Conservation (phyloP, 2,797 vertebrate species). For the Mus caroli region DNA sequence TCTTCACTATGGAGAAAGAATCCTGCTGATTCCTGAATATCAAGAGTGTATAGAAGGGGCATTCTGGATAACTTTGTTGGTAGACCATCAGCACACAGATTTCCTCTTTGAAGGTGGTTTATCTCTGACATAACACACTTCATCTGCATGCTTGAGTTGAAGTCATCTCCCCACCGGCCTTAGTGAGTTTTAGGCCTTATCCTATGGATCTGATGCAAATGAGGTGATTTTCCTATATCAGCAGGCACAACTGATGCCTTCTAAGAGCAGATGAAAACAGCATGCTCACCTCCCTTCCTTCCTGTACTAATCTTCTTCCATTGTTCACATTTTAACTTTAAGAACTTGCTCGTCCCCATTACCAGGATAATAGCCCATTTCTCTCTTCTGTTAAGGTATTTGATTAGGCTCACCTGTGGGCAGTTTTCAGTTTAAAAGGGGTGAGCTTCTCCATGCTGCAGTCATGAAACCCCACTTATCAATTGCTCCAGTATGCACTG, state of each 20-base stretch:
- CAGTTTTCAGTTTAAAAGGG: not conserved
- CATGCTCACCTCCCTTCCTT: not conserved
- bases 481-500: not conserved
- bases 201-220: not conserved
- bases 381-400: not conserved
- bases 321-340: not conserved
- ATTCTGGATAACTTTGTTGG: not conserved
- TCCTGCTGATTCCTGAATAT: not conserved
- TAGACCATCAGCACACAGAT: not conserved
- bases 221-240: not conserved
- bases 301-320: constrained; percentile 35
- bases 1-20: not conserved
- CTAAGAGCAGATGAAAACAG: constrained; percentile 41
- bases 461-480: not conserved
- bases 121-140: not conserved
- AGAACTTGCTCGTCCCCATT: not conserved
- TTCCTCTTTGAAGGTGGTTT: not conserved
- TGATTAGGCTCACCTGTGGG: constrained; percentile 26
- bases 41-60: not conserved
- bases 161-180: not conserved
- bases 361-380: not conserved
- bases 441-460: not conserved
- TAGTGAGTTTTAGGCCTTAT: not conserved
- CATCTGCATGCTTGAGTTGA: not conserved
- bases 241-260: not conserved